A percentile compares a stretch with the other conserved stretches of the same genome.
phyloP scores from a whole-genome alignment of 2,113 vertebrate genomes.

The Thermophis baileyi region DNA sequence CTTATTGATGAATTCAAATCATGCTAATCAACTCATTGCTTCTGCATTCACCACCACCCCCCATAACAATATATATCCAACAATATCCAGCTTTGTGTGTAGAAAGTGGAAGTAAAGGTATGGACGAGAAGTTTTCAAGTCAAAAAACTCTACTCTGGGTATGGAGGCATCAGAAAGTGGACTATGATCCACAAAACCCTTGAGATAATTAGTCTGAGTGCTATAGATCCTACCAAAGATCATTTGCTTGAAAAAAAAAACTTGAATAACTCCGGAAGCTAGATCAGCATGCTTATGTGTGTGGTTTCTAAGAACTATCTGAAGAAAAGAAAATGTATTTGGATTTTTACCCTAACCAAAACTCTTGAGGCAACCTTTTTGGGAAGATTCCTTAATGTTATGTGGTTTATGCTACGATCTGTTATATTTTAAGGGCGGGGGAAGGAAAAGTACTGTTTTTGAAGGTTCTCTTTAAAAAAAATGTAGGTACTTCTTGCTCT shows the following conservation, averaged over 20 bases:
- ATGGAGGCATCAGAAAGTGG: background rate
- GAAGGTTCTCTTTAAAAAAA: slow-evolving; percentile 6
- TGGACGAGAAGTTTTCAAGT: background rate
- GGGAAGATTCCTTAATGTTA: background rate
- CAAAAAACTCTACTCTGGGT: background rate
- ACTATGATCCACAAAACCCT: background rate
- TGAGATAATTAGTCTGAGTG: background rate
- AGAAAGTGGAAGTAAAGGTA: background rate
- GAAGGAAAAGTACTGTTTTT: background rate
- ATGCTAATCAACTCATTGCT: background rate
- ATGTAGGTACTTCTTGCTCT: background rate
- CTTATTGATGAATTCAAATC: background rate
- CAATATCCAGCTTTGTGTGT: background rate
- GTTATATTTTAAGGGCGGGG: background rate
- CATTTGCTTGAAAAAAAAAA: background rate
- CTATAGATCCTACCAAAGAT: background rate
- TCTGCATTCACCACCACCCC: background rate
- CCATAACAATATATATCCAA: background rate
- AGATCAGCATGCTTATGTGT: background rate
- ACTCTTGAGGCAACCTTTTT: background rate
- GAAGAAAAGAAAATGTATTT: background rate
- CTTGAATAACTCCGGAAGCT: background rate
- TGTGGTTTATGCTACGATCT: background rate
- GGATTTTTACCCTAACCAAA: background rate
- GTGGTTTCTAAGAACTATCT: background rate